Conservation (phyloP, 1,140 invertebrate genomes). For the Helicoverpa zea region DNA sequence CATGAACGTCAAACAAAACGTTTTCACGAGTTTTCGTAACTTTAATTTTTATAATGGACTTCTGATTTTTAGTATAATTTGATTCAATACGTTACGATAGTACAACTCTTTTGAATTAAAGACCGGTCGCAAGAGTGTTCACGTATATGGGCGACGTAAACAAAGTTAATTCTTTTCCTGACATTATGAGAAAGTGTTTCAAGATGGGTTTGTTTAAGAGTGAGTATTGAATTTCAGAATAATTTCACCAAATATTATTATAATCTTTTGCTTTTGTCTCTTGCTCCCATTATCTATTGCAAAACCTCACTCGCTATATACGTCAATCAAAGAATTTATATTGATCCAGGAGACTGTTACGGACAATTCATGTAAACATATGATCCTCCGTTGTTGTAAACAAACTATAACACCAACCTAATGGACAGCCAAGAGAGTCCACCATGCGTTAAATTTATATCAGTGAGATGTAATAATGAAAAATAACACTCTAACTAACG, state of each 20-base stretch:
- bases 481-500: no score
- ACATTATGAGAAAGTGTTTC: constrained; percentile 81
- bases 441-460: no score
- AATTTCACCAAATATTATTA: neutral
- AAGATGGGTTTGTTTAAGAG: constrained; percentile 83
- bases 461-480: no score
- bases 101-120: constrained; percentile 8
- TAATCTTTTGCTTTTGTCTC: neutral
- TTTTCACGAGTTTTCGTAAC: constrained; percentile 53
- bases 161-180: constrained; percentile 69
- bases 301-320: no score
- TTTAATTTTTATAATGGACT: constrained; percentile 19
- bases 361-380: no score
- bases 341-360: no score
- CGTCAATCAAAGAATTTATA: no score
- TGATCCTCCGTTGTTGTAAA: no score
- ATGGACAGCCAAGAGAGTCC: no score
- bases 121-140: constrained; percentile 9
- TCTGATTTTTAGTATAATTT: constrained; percentile 13
- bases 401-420: no score
- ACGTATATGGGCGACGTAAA: constrained; percentile 70
- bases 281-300: neutral
- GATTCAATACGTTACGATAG: constrained; percentile 18
- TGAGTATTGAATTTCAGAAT: constrained; percentile 63
- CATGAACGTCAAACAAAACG: constrained; percentile 56